Conservation (phyloP, 2,797 vertebrate species). For the Huso huso region DNA sequence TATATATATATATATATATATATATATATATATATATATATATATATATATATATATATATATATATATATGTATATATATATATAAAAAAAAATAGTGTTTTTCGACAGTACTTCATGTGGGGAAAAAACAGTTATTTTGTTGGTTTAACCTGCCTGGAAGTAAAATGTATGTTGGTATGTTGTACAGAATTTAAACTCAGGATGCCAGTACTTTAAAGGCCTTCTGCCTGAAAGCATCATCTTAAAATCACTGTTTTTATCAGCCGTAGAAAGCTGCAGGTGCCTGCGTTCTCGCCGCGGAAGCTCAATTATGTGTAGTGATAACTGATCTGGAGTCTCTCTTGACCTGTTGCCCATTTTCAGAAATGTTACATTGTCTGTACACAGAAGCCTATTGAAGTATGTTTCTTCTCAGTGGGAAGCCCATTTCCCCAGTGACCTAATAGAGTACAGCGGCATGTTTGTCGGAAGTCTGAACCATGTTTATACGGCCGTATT, state of each 20-base stretch:
- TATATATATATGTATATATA: not conserved
- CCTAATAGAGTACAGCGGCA: not conserved
- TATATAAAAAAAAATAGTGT: not conserved
- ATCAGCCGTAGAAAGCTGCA: not conserved
- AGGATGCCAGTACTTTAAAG: not conserved
- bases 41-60: not conserved
- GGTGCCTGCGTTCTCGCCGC: constrained; percentile 1
- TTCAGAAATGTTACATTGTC: constrained; percentile 19
- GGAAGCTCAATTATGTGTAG: not conserved
- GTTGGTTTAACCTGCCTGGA: not conserved
- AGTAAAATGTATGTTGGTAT: not conserved
- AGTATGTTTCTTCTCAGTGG: not conserved
- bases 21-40: not conserved
- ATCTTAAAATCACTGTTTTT: constrained; percentile 7
- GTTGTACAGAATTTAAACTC: not conserved
- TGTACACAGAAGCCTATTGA: constrained; percentile 4
- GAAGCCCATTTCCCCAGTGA: not conserved
- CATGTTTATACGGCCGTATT: constrained; percentile 16
- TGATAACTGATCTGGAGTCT: constrained; percentile 10
- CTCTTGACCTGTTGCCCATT: constrained; percentile 8
- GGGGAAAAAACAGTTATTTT: not conserved
- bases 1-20: too few species aligned
- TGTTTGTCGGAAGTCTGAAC: constrained; percentile 16
- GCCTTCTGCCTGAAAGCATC: constrained; percentile 7
- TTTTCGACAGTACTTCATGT: too few species aligned